phyloP scores from a whole-genome alignment of 2,888 invertebrate genomes.

The Scaptomyza polygonia region DNA sequence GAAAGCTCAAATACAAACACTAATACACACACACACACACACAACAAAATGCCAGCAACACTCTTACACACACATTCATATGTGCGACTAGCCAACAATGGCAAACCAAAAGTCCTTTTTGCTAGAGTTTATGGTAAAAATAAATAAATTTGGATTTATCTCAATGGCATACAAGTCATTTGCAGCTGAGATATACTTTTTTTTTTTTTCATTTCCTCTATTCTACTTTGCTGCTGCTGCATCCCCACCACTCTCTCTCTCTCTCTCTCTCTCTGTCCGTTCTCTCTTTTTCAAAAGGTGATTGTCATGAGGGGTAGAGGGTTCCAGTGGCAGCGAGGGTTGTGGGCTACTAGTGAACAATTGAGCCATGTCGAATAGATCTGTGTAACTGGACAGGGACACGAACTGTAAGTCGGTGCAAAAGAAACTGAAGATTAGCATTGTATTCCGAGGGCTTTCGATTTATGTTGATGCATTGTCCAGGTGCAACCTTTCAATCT shows the following conservation, averaged over 20 bases:
- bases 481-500: conserved; percentile 16
- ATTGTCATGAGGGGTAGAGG: background rate
- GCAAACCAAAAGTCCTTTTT: conserved; percentile 73
- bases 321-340: no score
- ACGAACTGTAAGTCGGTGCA: conserved; percentile 15
- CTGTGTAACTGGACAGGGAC: conserved; percentile 58
- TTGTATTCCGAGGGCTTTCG: conserved; percentile 15
- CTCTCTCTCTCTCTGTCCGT: conserved; percentile 7
- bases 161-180: conserved; percentile 79
- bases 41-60: conserved; percentile 56
- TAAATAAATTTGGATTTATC: conserved; percentile 79
- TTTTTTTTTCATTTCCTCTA: conserved; percentile 45
- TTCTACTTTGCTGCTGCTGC: background rate
- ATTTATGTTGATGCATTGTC: conserved; percentile 30
- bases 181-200: conserved; percentile 75
- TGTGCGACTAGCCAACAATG: conserved; percentile 51
- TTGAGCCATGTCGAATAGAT: conserved; percentile 58
- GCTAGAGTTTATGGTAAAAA: conserved; percentile 78
- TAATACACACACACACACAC: conserved; percentile 42
- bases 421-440: conserved; percentile 34
- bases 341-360: conserved; percentile 47
- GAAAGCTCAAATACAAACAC: conserved; percentile 75
- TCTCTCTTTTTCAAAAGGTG: conserved; percentile 36
- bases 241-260: no score
- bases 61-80: conserved; percentile 16